Base-by-base conservation (phyloP, 1,140 invertebrate species). In the Meloidogyne floridensis region DNA sequence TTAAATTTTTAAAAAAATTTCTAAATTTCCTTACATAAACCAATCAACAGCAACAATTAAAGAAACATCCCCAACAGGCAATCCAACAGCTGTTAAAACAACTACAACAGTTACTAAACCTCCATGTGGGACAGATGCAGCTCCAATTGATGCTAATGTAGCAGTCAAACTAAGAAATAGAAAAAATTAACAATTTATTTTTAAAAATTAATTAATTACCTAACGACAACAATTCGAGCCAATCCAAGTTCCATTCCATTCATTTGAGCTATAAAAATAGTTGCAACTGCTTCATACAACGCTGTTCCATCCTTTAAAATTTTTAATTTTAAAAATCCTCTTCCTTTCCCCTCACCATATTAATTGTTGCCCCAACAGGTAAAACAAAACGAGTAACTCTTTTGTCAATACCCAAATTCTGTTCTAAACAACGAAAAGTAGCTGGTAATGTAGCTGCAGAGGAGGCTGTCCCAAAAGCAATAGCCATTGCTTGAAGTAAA, bases 21-120 rank as follows among this genome's bases (percentile, higher is more conserved):
- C 1, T 0, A 32, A 42, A n/a, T 82, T 18, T 32, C 15, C 82
- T 83, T 90, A 93, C 82, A 98, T 92, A 54, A 98, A 92, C 96
- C 96, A 98, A 92, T 98, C 96, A n/a, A 97, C 95, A 15, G 96
- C 95, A 74, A 97, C 93, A 86, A 98, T 96, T 20, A 96, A 92
- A 13, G 94, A 94, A 32, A 97, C 94, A 90, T 97, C 95, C 90
- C 96, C 94, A 11, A 95, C 94, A 70, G 95, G 95, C 72, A 98
- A 92, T 54, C 95, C 95, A 76, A 98, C 94, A 4, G 95, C 95
- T 87, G 96, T 95, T 76, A 98, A 91, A 42, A 98, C 96, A 93
- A 98, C 97, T 3, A 97, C 94, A 95, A 98, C 96, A 74, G 96
- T 97, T n/a, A 97, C 95, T 72, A 96, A 91, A 1, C 95, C 95